Percentiles rank a stretch among this genome's conserved stretches.
These are phyloP conservation scores for Willisornis vidua DNA, from an alignment of 2,113 vertebrate genomes.

Conservation along the genomic window DNA sequence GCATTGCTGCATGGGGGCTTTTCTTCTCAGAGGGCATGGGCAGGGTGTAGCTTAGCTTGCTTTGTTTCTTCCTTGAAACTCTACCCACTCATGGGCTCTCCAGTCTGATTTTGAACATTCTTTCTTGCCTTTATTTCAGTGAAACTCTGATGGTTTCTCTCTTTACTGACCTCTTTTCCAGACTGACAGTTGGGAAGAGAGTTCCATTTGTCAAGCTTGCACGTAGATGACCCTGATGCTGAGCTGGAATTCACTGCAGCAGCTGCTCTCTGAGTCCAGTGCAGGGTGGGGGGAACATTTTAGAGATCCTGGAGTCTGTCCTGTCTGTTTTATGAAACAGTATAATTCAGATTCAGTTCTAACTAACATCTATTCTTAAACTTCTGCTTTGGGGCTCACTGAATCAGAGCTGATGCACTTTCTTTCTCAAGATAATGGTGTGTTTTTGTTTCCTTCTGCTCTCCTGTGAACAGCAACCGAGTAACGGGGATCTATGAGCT, in stretches of 20 bases:
- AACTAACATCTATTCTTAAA: background rate
- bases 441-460: background rate
- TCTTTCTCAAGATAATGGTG: background rate
- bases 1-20: background rate
- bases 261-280: background rate
- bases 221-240: background rate
- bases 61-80: background rate
- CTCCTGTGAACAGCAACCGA: slow-evolving; percentile 84
- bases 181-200: background rate
- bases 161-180: background rate
- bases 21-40: background rate
- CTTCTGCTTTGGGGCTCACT: background rate
- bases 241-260: background rate
- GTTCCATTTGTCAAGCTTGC: background rate
- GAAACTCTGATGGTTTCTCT: background rate
- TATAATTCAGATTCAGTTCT: background rate
- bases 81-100: background rate
- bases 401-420: background rate
- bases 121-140: background rate
- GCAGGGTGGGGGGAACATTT: background rate
- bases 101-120: background rate
- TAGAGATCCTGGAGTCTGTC: background rate
- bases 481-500: slow-evolving; percentile 97
- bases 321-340: background rate
- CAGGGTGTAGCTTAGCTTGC: background rate